These are phyloP conservation scores for Zaprionus capensis DNA, from an alignment of 1,140 invertebrate species.

Conservation along the genomic window DNA sequence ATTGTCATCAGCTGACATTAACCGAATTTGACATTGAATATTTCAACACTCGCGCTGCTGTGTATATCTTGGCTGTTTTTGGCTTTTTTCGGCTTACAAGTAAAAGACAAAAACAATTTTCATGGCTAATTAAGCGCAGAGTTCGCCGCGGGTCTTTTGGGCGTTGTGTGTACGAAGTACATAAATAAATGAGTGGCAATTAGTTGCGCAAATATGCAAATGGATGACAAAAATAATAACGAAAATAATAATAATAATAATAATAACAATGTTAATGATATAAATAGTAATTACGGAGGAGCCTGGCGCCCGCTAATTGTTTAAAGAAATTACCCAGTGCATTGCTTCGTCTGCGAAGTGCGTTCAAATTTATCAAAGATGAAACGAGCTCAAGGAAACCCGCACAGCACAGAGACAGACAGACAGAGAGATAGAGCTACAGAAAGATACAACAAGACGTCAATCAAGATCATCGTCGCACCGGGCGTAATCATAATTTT, in stretches of 20 bases:
- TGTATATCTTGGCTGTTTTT: background rate
- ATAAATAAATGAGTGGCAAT: slow-evolving; percentile 12
- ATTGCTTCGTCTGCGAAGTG: slow-evolving; percentile 35
- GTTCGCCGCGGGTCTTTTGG: slow-evolving; percentile 3
- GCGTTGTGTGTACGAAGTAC: slow-evolving; percentile 6
- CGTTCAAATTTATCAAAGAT: slow-evolving; percentile 59
- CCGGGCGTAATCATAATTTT: slow-evolving; percentile 52
- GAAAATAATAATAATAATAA: background rate
- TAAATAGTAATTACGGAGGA: slow-evolving; percentile 18
- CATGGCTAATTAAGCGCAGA: slow-evolving; percentile 40
- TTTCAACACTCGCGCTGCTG: background rate
- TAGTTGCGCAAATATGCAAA: slow-evolving; percentile 36
- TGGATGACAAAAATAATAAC: slow-evolving; percentile 26
- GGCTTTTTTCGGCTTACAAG: slow-evolving; percentile 1
- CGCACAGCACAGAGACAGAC: background rate
- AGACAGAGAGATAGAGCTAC: background rate
- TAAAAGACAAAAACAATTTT: slow-evolving; percentile 17
- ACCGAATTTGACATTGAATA: slow-evolving; percentile 33
- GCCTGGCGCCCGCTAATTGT: slow-evolving; percentile 55
- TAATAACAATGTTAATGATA: slow-evolving; percentile 1
- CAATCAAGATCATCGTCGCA: slow-evolving; percentile 35
- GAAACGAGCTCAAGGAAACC: slow-evolving; percentile 73
- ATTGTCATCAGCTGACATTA: slow-evolving; percentile 7
- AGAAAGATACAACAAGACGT: slow-evolving; percentile 27
- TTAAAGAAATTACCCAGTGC: slow-evolving; percentile 48